These are phyloP conservation scores for Chironomus striatipennis DNA, from an alignment of 1,140 invertebrate genomes.

Conservation along the genomic window DNA sequence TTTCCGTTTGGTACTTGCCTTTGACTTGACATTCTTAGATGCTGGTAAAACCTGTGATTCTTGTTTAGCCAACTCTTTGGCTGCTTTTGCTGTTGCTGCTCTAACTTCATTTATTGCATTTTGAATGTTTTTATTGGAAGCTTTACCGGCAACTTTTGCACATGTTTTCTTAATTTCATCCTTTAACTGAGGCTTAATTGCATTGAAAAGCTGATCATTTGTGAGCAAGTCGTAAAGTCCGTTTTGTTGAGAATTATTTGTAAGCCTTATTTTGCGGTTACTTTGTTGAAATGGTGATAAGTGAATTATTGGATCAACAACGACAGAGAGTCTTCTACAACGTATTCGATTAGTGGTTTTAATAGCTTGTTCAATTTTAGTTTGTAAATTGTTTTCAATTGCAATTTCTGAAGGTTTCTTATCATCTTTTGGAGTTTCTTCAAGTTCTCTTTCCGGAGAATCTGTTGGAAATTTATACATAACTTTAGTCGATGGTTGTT, in stretches of 20 bases:
- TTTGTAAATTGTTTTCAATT: neutral
- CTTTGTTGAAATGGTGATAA: neutral
- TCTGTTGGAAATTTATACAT: too few relatives aligned
- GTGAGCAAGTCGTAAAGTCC: neutral
- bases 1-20: neutral
- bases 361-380: neutral
- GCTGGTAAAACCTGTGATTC: neutral
- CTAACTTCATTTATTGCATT: neutral
- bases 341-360: constrained; percentile 16
- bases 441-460: neutral
- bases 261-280: constrained; percentile 3
- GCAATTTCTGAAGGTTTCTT: neutral
- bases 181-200: neutral
- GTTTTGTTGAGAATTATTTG: constrained; percentile 19
- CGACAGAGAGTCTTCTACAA: neutral
- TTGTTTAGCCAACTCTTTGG: neutral
- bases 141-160: neutral
- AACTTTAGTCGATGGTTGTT: too few relatives aligned
- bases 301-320: constrained; percentile 9
- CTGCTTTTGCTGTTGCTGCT: neutral
- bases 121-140: neutral
- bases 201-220: neutral
- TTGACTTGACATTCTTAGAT: too few relatives aligned
- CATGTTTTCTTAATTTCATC: neutral
- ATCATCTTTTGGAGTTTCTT: neutral